Evolutionary conservation across 2,113 vertebrate genomes (phyloP), one percentile per base, ranked within the genome.

Genomic region (Dicaeum eximium): DNA sequence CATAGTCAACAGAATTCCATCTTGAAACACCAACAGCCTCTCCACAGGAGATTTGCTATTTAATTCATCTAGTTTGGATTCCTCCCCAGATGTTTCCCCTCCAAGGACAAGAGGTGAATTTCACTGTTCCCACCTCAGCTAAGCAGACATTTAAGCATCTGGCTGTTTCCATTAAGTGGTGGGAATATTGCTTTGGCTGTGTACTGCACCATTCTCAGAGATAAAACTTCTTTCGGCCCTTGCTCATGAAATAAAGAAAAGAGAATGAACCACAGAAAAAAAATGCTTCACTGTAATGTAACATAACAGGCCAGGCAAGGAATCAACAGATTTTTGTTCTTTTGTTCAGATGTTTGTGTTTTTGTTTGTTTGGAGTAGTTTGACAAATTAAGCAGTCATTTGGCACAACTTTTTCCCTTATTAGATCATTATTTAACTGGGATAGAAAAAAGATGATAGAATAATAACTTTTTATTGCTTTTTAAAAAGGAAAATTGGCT

Each of bases 41-140:
- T 78, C 44, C 37, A 48, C 4, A 21, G 30, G 25, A 67, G 53
- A 87, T 67, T 27, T 71, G 27, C 33, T 69, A 19, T 77, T 78
- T 86, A 67, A 40, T 74, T 86, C 2, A n/a, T 51, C 44, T 77
- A 35, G 7, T 21, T 85, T 80, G 60, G 44, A 74, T 88, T 86
- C 28, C 11, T 67, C 25, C 67, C 23, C 35, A 70, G 18, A 70
- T 67, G 38, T 61, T 95, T 60, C 42, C 40, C 44, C 67, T 62
- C 51, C 80, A 96, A 89, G 28, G 74, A 84, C 94, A 92, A 51
- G n/a, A 94, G 71, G 62, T 45, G 92, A 87, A 54, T 57, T 48
- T 83, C 58, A 45, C 57, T 14, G 42, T 37, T 95, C 86, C 92
- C 40, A 58, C 66, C n/a, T 73, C 74, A 89, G 47, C 62, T 14